Evolutionary conservation across 2,888 invertebrate species (phyloP), one percentile per base, ranked within the genome.

Genomic region (Hanleya hanleyi): DNA sequence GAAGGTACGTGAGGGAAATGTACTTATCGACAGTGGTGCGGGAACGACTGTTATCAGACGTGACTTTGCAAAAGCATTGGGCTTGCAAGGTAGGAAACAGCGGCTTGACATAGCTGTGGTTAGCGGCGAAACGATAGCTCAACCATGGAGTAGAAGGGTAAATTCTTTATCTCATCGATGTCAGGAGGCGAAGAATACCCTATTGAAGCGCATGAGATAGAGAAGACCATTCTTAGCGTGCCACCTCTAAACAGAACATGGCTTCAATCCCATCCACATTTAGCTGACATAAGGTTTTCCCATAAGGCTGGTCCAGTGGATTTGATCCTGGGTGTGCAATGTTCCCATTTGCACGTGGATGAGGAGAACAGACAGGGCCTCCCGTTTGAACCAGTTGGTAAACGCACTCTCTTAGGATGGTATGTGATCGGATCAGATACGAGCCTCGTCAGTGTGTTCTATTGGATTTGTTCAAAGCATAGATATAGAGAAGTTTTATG

Each of bases 191-290:
- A 72, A 38, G 72, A 72, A 64, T 72, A 57, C n/a, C 37, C 29
- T 18, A 26, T 72, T 5, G 72, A 72, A 32, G 72, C 72, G 9
- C 64, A 72, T 64, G 72, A 69, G 29, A 41, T 67, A 15, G 64
- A 72, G n/a, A 73, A 73, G 37, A 73, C 73, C 26, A 49, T 73
- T 22, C 35, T 64, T 12, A 69, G 50, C 65, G 26, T 57, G 57
- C 5, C n/a, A 3, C 57, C 57, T 57, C 32, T 57, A 26, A 57
- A 57, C 32, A 22, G 57, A 29, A 7, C 22, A 57, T 57, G 57
- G 57, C 22, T 57, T 22, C 7, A 29, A 32, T 7, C 57, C 22
- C 32, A 57, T 26, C 29, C 57, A 15, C 57, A 57, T 57, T 57
- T 57, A 29, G 29, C 22, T 1, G 57, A 26, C 3, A 15, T 57